phyloP scores from a whole-genome alignment of 2,888 invertebrate species.

The Mylabris sibirica region DNA sequence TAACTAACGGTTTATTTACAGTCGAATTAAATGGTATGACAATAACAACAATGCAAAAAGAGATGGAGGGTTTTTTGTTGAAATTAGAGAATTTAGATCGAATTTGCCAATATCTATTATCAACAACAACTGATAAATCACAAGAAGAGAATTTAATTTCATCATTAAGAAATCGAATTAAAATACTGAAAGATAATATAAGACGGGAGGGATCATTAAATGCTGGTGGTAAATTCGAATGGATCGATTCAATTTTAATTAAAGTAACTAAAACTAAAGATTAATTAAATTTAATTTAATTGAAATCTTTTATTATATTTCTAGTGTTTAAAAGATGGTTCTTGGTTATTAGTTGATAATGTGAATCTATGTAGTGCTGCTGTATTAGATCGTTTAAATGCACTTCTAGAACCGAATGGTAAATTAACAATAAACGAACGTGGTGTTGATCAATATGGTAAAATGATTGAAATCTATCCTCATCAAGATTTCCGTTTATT shows the following conservation, averaged over 20 bases:
- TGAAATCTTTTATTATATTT: conserved; percentile 39
- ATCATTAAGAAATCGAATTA: conserved; percentile 51
- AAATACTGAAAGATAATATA: conserved; percentile 56
- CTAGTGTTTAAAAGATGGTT: conserved; percentile 79
- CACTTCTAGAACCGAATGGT: conserved; percentile 92
- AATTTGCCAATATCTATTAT: conserved; percentile 23
- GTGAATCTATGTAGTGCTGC: conserved; percentile 97
- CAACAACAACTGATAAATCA: conserved; percentile 51
- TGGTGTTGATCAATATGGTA: conserved; percentile 77
- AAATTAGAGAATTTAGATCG: conserved; percentile 56
- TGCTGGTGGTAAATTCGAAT: conserved; percentile 91
- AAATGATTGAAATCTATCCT: conserved; percentile 77
- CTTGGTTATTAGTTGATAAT: conserved; percentile 88
- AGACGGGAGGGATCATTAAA: conserved; percentile 70
- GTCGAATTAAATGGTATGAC: neutral
- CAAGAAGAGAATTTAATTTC: conserved; percentile 47
- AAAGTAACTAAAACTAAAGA: conserved; percentile 65
- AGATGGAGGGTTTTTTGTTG: conserved; percentile 59
- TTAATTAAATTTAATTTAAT: conserved; percentile 11
- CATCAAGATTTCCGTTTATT: conserved; percentile 93
- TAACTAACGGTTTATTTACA: no score
- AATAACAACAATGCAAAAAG: conserved; percentile 59
- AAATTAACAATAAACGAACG: conserved; percentile 89
- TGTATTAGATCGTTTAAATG: conserved; percentile 95
- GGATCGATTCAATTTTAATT: conserved; percentile 88